Evolutionary conservation across 2,113 vertebrate genomes (phyloP), one percentile per base, ranked within the genome.

Genomic region (Rhinogobius similis): DNA sequence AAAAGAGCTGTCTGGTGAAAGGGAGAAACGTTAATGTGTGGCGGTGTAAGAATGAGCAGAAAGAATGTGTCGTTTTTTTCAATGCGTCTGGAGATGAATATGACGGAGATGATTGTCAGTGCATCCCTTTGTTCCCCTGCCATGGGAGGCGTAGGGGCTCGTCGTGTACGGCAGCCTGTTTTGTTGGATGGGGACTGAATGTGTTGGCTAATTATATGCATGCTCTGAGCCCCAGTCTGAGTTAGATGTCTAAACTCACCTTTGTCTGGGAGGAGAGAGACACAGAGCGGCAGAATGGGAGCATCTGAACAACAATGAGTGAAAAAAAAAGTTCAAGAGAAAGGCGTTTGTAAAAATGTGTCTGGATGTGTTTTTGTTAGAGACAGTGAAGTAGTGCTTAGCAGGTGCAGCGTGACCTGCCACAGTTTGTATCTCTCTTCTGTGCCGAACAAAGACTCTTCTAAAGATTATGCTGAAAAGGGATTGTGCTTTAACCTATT

Each of bases 121-220:
- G 27, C 68, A 68, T 74, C 81, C 86, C 76, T 87, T 86, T 90
- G 88, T 90, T 81, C 81, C 68, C 76, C 83, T 87, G 81, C 78
- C 80, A 82, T 69, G 64, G 66, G 73, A 87, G 79, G 76, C 70
- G 76, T 68, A 23, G 63, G 68, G 18, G 75, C 84, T 77, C 67
- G 71, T 86, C 83, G 59, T 75, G 70, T 77, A 72, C 85, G 73
- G 78, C 65, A 64, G 48, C 27, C 23, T 68, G 59, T 53, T 62
- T 56, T 65, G 44, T 65, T 56, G 65, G 66, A 50, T 43, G 59
- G 26, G 61, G n/a, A 62, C 8, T 16, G 46, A 39, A 63, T 53
- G 63, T 67, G 32, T 29, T 36, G 50, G 39, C 67, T 86, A 84
- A 89, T 88, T 82, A 70, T 75, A 84, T 86, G 78, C 82, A 72